Evolutionary conservation across 2,888 invertebrate genomes (phyloP).

Genomic region (Caenorhabditis macrosperma): DNA sequence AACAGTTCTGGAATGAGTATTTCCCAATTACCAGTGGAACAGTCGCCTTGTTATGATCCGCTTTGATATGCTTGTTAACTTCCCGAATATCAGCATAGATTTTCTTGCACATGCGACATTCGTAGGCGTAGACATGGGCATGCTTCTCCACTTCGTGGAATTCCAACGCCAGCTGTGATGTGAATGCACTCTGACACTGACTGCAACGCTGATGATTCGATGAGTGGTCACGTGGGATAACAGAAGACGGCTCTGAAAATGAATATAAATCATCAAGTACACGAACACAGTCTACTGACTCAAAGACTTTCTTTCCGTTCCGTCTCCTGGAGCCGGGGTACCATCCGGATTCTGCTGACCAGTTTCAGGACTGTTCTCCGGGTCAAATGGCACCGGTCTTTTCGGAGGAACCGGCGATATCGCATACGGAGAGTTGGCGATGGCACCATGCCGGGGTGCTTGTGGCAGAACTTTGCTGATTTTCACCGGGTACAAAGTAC

Average conservation of each 20-base stretch:
- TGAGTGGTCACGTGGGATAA: slow-evolving; percentile 12
- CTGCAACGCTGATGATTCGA: slow-evolving; percentile 12
- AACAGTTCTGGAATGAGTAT: too few species aligned
- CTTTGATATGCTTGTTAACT: not conserved
- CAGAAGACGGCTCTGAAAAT: slow-evolving; percentile 2
- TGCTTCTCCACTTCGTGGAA: slow-evolving; percentile 41
- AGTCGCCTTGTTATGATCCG: not conserved
- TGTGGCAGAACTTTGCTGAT: not conserved
- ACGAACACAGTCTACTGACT: not conserved
- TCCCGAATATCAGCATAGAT: not conserved
- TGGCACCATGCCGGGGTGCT: too few species aligned
- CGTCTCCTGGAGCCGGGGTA: too few species aligned
- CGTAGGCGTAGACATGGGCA: not conserved
- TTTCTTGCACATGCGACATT: not conserved
- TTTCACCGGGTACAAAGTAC: slow-evolving; percentile 7
- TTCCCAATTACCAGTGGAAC: slow-evolving; percentile 14
- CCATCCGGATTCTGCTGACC: too few species aligned
- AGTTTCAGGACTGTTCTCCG: not conserved
- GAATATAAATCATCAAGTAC: not conserved
- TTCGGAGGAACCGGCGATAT: not conserved
- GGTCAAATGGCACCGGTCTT: not conserved
- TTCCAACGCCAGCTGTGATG: slow-evolving; percentile 16
- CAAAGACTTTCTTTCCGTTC: not conserved
- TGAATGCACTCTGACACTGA: slow-evolving; percentile 2
- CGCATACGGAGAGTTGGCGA: not conserved